Base-by-base conservation (phyloP, 2,888 invertebrate genomes). In the Sminthurinus aureus region DNA sequence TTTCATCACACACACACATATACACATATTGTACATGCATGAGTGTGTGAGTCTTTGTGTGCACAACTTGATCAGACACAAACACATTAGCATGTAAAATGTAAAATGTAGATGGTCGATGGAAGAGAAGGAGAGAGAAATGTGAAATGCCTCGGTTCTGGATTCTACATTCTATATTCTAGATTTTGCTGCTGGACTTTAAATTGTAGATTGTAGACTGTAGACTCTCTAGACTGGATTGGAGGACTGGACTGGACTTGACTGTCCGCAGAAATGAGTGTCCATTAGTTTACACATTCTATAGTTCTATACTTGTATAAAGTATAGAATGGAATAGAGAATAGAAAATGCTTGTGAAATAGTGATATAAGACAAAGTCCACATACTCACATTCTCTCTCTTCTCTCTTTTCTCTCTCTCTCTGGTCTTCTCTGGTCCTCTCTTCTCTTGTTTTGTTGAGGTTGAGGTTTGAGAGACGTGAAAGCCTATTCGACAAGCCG, bases 21-120 rank as follows among this genome's bases (percentile, higher is more conserved):
- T 58, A 11, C 1, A 38, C 38, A 38, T 38, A 4, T 38, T 58
- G 58, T 58, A 18, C 18, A 18, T 58, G 58, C 18, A 58, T 58
- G 58, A 15, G 58, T 58, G 58, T 58, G 58, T 58, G 58, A 15
- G 18, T 58, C 15, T 58, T 13, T 58, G 58, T 15, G 58, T 15
- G 58, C 58, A 58, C 58, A 58, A 58, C 15, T 58, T 58, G 58
- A 13, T 58, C 58, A 58, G 58, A 58, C 58, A 58, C 58, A 58
- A 18, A 24, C 71, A 71, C 71, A 71, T 71, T 71, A 71, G 71
- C 71, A 71, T 71, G 71, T 67, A 67, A n/a, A 67, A 71, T 71
- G 71, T 67, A 67, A n/a, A 67, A 20, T 67, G 20, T 71, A 71
- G 71, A 71, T 58, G 58, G 58, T 58, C 58, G 58, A 58, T 13